Conservation (phyloP, 1,140 invertebrate species). For the Ptiloglossa arizonensis region DNA sequence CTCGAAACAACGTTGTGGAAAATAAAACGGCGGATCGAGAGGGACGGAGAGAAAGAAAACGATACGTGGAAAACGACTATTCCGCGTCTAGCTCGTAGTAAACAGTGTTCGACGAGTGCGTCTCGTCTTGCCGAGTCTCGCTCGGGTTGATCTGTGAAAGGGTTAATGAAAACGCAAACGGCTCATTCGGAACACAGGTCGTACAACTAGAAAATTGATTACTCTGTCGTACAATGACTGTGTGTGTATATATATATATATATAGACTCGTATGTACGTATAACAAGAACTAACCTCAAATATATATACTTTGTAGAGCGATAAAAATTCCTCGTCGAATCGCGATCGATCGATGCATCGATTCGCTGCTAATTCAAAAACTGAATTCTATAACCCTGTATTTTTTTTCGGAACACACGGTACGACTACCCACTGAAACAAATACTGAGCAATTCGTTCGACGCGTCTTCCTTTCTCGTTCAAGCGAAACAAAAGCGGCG, state of each 20-base stretch:
- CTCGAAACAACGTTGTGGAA: too few species aligned
- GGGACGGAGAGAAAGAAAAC: too few species aligned
- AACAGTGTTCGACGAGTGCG: too few species aligned
- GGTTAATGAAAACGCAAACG: not conserved
- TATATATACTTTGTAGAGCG: conserved; percentile 1
- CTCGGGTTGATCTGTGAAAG: too few species aligned
- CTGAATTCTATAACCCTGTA: conserved; percentile 7
- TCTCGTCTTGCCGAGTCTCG: too few species aligned
- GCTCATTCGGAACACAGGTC: not conserved
- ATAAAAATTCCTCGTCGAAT: too few species aligned
- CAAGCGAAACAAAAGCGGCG: not conserved
- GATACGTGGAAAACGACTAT: too few species aligned
- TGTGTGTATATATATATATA: not conserved
- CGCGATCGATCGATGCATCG: not conserved
- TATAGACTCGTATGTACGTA: conserved; percentile 7
- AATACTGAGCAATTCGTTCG: not conserved
- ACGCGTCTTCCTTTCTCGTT: not conserved
- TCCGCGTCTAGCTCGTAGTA: too few species aligned
- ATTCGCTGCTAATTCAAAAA: not conserved
- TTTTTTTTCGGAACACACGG: not conserved
- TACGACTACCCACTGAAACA: not conserved
- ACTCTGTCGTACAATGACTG: not conserved
- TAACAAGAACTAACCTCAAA: conserved; percentile 2
- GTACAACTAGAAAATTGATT: not conserved
- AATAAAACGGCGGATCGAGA: too few species aligned